Percentiles rank a stretch among this genome's conserved stretches.
Conservation (phyloP, 2,113 vertebrate species). For the Lophochroa leadbeateri region DNA sequence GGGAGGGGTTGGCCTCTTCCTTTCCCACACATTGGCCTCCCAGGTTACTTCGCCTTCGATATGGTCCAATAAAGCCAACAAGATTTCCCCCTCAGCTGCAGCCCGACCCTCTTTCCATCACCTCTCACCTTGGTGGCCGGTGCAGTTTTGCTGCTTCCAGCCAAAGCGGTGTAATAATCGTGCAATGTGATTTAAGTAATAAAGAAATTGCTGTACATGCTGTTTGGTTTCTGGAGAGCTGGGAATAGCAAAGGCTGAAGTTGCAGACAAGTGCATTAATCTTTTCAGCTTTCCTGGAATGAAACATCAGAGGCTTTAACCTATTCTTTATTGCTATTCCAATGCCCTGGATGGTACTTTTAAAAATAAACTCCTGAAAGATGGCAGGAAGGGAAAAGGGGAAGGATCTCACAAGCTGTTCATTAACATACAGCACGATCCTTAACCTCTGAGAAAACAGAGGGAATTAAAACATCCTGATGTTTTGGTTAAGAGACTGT, state of each 20-base stretch:
- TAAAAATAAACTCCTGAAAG: conserved; percentile 57
- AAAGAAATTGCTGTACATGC: conserved; percentile 33
- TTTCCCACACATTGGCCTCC: background rate
- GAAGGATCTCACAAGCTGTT: background rate
- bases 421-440: background rate
- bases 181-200: conserved; percentile 1
- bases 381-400: background rate
- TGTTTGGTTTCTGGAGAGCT: conserved; percentile 2
- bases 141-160: background rate
- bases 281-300: conserved; percentile 50
- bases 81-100: background rate
- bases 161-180: background rate
- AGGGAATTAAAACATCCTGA: background rate
- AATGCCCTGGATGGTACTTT: conserved; percentile 54
- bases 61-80: background rate
- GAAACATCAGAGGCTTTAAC: conserved; percentile 56
- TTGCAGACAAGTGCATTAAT: conserved; percentile 57
- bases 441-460: background rate
- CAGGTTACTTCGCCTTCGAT: accelerated
- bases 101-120: background rate
- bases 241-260: conserved; percentile 22
- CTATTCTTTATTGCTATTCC: conserved; percentile 69
- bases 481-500: background rate
- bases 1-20: background rate
- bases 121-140: background rate